Base-by-base conservation (phyloP, 1,140 invertebrate genomes). In the Aphidius gifuensis region DNA sequence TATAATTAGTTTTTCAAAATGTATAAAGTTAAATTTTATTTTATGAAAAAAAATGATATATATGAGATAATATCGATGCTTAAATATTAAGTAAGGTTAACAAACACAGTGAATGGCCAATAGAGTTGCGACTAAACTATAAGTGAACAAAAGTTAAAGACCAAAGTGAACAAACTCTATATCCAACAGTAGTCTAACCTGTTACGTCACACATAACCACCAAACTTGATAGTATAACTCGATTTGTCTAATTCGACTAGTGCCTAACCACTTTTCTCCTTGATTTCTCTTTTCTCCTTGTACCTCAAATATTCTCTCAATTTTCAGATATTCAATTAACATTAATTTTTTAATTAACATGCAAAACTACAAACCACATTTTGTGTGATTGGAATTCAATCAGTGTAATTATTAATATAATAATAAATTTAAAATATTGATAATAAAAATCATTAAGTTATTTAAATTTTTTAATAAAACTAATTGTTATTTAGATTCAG, bases 161-260 rank as follows among this genome's bases (percentile, higher is more conserved):
- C 57, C 40, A 50, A 51, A 4, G 42, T 16, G 51, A 3, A 6
- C 48, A 58, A 32, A 39, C 42, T 44, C 48, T 42, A n/a, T 11
- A 58, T 58, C 50, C 59, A 57, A 48, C 53, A 11, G 44, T 39
- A 42, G 40, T 38, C 49, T 53, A 50, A 47, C 65, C 62, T 64
- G 64, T 66, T 60, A 55, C 57, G 44, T 38, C 49, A 9, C 23
- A 57, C 48, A 61, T 32, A 49, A n/a, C 49, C 61, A 57, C 58
- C 46, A 16, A 62, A 69, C 63, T 66, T 68, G 62, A 66, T 62
- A 58, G 64, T 53, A 65, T 68, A 72, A 72, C 68, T 67, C 62
- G 69, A 71, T 71, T 71, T 68, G 67, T 70, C 66, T 71, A 72
- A 72, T 72, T 72, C 71, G 60, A 62, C 67, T 65, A 68, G 62